These are phyloP conservation scores for Alosa alosa DNA, from an alignment of 2,113 vertebrate species.

Conservation along the genomic window DNA sequence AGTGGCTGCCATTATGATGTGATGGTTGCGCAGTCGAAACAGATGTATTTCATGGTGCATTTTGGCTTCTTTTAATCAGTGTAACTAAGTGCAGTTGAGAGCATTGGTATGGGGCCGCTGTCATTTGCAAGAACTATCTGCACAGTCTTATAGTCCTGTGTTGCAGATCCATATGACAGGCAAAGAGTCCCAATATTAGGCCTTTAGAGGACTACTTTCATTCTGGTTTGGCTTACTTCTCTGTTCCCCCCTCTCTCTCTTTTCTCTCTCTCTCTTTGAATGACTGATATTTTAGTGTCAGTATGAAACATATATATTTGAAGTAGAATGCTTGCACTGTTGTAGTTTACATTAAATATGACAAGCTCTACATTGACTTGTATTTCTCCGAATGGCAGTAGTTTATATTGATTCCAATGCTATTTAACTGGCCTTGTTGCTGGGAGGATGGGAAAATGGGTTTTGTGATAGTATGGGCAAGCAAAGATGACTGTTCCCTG, in stretches of 20 bases:
- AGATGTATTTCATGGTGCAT: constrained; percentile 60
- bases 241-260: neutral
- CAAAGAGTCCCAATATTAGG: constrained; percentile 1
- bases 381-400: neutral
- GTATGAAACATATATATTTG: neutral
- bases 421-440: neutral
- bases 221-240: neutral
- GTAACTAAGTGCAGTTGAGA: constrained; percentile 57
- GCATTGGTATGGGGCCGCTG: constrained; percentile 38
- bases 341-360: neutral
- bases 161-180: constrained; percentile 37
- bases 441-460: neutral
- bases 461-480: neutral
- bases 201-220: neutral
- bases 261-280: neutral
- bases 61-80: constrained; percentile 59
- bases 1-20: constrained; percentile 50
- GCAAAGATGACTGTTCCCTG: constrained; percentile 56
- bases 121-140: constrained; percentile 31
- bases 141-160: constrained; percentile 17
- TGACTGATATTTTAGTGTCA: neutral
- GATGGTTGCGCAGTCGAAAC: constrained; percentile 52
- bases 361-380: neutral
- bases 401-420: neutral
- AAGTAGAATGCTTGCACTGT: neutral